These are phyloP conservation scores for Heteronetta atricapilla DNA, from an alignment of 2,113 vertebrate genomes.

Conservation along the genomic window DNA sequence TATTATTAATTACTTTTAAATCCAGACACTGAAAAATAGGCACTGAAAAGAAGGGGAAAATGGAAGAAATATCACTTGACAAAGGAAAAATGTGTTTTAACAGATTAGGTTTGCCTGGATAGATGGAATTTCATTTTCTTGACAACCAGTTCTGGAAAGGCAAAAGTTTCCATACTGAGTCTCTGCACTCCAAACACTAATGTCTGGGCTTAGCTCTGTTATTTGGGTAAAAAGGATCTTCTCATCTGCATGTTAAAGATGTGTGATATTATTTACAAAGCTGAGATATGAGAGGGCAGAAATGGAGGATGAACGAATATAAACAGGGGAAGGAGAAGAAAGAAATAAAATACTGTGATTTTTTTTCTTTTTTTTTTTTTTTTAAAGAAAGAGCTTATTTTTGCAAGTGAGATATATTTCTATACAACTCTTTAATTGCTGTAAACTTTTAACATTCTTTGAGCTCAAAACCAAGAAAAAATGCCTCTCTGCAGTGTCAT, in stretches of 20 bases:
- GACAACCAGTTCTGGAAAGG: not conserved
- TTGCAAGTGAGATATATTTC: not conserved
- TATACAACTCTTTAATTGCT: not conserved
- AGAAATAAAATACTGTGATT: not conserved
- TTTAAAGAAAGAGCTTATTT: not conserved
- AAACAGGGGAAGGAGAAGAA: not conserved
- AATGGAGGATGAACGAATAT: not conserved
- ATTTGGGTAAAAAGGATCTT: not conserved
- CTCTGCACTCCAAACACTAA: not conserved
- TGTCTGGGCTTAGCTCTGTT: not conserved
- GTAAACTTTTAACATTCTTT: not conserved
- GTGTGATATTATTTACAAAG: not conserved
- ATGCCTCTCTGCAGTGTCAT: not conserved
- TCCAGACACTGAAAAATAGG: not conserved
- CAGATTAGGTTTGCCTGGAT: not conserved
- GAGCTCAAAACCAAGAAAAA: not conserved
- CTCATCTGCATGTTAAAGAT: not conserved
- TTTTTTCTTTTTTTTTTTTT: not conserved
- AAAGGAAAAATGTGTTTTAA: not conserved
- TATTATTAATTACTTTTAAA: no score
- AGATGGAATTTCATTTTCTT: not conserved
- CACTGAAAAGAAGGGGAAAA: not conserved
- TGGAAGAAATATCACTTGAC: not conserved
- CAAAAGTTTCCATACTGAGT: not conserved
- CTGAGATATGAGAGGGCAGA: not conserved